These are phyloP conservation scores for Malthinus flaveolus DNA, from an alignment of 2,888 invertebrate species.

Conservation along the genomic window DNA sequence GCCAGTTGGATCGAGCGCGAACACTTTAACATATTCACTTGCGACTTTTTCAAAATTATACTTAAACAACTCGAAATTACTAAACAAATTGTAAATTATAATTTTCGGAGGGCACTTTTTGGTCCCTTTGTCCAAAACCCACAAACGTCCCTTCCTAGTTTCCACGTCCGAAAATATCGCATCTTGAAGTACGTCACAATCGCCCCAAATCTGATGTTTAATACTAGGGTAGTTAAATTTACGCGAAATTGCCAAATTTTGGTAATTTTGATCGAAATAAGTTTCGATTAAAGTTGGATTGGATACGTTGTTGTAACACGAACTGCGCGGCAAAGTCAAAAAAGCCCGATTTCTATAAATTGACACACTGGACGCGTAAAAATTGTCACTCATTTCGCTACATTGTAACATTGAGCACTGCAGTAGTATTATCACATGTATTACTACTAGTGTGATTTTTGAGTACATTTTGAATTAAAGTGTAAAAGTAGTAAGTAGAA, in stretches of 20 bases:
- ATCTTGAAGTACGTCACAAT: constrained; percentile 50
- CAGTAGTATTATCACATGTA: too few species aligned
- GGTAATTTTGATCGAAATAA: constrained; percentile 45
- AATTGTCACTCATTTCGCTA: constrained; percentile 39
- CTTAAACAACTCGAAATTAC: constrained; percentile 40
- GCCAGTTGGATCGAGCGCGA: constrained; percentile 40
- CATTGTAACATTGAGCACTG: background rate
- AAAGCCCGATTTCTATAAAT: constrained; percentile 53
- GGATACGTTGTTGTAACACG: constrained; percentile 41
- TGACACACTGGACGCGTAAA: constrained; percentile 49
- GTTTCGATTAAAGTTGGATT: constrained; percentile 51
- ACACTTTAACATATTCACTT: constrained; percentile 45
- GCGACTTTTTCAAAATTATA: constrained; percentile 38
- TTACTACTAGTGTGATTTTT: too few species aligned
- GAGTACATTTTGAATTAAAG: too few species aligned
- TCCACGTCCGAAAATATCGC: constrained; percentile 53
- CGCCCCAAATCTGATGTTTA: constrained; percentile 34
- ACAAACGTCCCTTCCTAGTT: constrained; percentile 49
- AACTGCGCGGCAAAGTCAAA: constrained; percentile 50
- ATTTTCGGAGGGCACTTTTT: constrained; percentile 51
- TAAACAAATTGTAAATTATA: constrained; percentile 50
- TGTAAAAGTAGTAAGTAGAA: too few species aligned
- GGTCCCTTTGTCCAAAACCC: constrained; percentile 55
- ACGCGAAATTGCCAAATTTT: constrained; percentile 6
- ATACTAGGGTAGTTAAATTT: constrained; percentile 27